A percentile compares a stretch with the other conserved stretches of the same genome.
phyloP scores from a whole-genome alignment of 2,797 vertebrate species.

The Vireo griseus region DNA sequence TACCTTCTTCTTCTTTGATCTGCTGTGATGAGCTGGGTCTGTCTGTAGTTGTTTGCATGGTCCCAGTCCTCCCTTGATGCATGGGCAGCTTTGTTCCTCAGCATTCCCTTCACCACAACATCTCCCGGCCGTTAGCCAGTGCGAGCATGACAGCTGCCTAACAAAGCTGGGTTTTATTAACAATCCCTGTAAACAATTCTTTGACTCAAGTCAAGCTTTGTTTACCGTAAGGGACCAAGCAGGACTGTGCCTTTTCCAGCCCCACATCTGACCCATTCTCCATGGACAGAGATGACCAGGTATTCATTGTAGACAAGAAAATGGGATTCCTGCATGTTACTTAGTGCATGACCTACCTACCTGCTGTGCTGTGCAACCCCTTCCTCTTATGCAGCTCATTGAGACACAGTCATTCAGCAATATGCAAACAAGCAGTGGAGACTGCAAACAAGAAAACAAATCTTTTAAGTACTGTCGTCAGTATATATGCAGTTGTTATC shows the following conservation, averaged over 20 bases:
- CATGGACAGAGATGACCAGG: background rate
- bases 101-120: background rate
- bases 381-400: background rate
- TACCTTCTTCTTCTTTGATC: background rate
- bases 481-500: background rate
- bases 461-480: background rate
- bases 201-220: background rate
- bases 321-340: background rate
- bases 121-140: background rate
- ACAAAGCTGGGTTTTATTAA: background rate
- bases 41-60: background rate
- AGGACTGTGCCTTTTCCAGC: background rate
- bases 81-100: background rate
- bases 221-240: background rate
- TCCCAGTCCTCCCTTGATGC: background rate
- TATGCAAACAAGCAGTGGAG: background rate
- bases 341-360: background rate
- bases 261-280: background rate
- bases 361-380: background rate
- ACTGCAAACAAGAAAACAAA: background rate
- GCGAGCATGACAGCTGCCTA: background rate
- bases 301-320: background rate
- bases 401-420: background rate
- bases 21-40: background rate
- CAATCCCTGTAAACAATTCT: background rate